Evolutionary conservation across 1,140 invertebrate species (phyloP).

Genomic region (Notospermus geniculatus): DNA sequence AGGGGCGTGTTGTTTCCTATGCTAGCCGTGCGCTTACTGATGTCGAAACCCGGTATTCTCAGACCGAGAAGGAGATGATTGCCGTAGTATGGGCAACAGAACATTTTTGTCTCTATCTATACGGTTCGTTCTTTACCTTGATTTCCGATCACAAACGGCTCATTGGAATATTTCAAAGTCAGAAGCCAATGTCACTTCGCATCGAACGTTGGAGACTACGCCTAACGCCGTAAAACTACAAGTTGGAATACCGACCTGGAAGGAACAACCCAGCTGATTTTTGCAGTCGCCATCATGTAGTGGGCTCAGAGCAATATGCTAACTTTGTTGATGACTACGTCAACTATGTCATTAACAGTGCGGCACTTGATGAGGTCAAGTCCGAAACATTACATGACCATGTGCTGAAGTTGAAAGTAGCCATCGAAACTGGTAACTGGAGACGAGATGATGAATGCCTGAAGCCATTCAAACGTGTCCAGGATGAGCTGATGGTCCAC

Average conservation of each 20-base stretch:
- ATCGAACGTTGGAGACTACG: constrained; percentile 28
- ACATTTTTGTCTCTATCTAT: constrained; percentile 21
- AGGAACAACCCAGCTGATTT: constrained; percentile 1
- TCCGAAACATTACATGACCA: constrained; percentile 9
- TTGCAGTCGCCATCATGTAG: neutral
- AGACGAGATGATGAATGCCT: too few relatives aligned
- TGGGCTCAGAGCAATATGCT: neutral
- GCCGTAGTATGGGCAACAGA: constrained; percentile 24
- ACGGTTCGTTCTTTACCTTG: constrained; percentile 20
- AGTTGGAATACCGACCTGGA: neutral
- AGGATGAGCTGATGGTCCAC: constrained; percentile 20
- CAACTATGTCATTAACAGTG: constrained; percentile 13
- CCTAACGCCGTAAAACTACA: too few relatives aligned
- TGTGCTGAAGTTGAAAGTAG: constrained; percentile 18
- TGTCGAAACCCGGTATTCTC: constrained; percentile 23
- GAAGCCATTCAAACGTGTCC: too few relatives aligned
- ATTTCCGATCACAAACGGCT: constrained; percentile 24
- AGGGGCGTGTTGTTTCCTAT: too few relatives aligned
- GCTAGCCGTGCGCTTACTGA: too few relatives aligned
- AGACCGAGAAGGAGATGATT: constrained; percentile 24
- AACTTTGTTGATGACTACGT: constrained; percentile 25
- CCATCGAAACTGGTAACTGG: constrained; percentile 18
- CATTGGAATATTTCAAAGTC: constrained; percentile 20
- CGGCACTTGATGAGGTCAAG: constrained; percentile 19
- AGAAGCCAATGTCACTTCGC: too few relatives aligned